Evolutionary conservation across 2,113 vertebrate genomes (phyloP).

Genomic region (Nycticryphes semicollaris): DNA sequence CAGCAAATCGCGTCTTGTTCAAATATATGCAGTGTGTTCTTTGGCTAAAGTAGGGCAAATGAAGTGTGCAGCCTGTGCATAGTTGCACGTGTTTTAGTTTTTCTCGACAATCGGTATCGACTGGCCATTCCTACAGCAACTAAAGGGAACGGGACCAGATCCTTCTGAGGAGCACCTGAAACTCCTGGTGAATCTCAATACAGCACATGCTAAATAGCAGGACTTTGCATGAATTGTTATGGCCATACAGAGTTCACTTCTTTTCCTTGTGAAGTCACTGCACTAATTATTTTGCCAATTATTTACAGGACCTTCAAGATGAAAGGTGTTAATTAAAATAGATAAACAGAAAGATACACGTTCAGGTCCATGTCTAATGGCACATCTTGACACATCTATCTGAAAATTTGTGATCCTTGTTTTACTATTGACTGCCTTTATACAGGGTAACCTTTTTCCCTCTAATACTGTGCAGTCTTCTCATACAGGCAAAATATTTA

Average conservation of each 20-base stretch:
- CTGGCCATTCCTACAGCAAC: background rate
- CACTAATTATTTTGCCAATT: constrained; percentile 2
- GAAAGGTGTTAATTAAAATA: constrained; percentile 34
- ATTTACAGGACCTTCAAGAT: background rate
- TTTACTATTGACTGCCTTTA: constrained; percentile 14
- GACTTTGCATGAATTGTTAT: background rate
- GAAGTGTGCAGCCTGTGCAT: background rate
- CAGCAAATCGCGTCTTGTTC: background rate
- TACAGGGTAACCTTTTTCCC: background rate
- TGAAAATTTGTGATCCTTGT: background rate
- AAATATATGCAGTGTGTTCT: rapidly evolving
- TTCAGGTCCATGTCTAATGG: background rate
- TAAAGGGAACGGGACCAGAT: background rate
- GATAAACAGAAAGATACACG: background rate
- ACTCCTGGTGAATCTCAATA: background rate
- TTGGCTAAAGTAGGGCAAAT: background rate
- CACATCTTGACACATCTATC: constrained; percentile 15
- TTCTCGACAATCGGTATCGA: background rate
- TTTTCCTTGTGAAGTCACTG: background rate
- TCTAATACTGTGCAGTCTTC: background rate
- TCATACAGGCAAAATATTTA: constrained; percentile 21
- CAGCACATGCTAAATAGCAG: background rate
- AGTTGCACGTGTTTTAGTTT: background rate
- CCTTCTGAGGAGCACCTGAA: background rate
- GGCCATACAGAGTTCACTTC: background rate